Base-by-base conservation (phyloP, 92 coral and sea anemone genomes). In the Phenganax stokvisi region DNA sequence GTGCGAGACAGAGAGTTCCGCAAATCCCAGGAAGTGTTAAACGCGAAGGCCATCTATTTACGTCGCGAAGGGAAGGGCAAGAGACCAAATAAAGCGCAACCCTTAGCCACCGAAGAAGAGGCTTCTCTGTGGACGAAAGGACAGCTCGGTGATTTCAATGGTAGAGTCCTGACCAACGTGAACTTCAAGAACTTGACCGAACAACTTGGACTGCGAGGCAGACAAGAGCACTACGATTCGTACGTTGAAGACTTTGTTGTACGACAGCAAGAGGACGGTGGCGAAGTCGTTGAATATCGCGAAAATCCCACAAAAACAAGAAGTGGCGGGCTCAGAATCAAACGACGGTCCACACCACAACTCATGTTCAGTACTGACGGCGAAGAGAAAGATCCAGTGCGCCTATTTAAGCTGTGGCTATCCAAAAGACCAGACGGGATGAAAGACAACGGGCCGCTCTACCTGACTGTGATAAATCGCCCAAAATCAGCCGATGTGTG, bases 21-120 rank as follows among this genome's bases (percentile, higher is more conserved):
- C 56, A 71, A 67, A 25, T 88, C 86, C 12, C 80, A 79, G 55
- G 76, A 89, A 82, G 58, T 77, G 58, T 87, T 86, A 51, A 64
- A 86, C 83, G 74, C 85, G 37, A 85, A 88, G 79, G 91, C 91
- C 37, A 47, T 83, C 71, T 63, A 70, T 60, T 78, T 89, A 55
- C 89, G 86, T 44, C 89, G 75, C 37, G 83, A 89, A 89, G 87
- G 89, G 52, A 83, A 82, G 71, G 87, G 89, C 10, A 86, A 83
- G 53, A 68, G 91, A 31, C 87, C 91, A 13, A 82, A 83, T 64
- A 77, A 77, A 78, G 80, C 89, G 8, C 66, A 87, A 80, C 87
- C 85, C 20, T 84, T 87, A 17, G 57, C 89, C 12, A 71, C 76
- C 65, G 72, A 74, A 0, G 89, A 81, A 65, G 89, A 86, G 55